Conservation (phyloP, 2,888 invertebrate species). For the Eupeodes luniger region DNA sequence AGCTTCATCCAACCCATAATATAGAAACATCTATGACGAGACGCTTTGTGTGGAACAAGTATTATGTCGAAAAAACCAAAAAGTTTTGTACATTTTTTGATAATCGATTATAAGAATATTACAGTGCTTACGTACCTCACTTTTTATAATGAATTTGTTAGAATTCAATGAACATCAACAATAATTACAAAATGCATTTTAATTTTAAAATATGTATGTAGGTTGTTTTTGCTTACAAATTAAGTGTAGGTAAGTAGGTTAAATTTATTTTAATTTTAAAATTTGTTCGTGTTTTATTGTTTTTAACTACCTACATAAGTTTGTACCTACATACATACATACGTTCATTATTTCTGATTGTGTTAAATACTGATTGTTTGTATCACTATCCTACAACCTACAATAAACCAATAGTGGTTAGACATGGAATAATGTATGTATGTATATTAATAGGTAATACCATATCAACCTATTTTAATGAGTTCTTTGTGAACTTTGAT, state of each 20-base stretch:
- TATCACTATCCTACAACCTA: too few species aligned
- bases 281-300: background rate
- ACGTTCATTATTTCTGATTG: background rate
- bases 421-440: background rate
- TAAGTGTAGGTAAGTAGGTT: background rate
- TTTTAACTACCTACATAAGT: background rate
- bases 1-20: too few species aligned
- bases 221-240: background rate
- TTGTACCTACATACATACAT: background rate
- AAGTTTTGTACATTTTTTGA: too few species aligned
- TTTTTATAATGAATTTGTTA: too few species aligned
- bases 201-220: background rate
- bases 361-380: background rate
- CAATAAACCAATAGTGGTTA: background rate
- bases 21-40: too few species aligned
- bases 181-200: background rate
- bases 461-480: background rate
- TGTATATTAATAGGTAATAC: background rate
- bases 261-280: conserved; percentile 1
- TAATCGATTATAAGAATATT: too few species aligned
- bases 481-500: background rate
- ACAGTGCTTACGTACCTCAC: too few species aligned
- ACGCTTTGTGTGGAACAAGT: too few species aligned
- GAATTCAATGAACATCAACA: background rate
- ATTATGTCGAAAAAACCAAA: too few species aligned